These are phyloP conservation scores for Protaetia brevitarsis DNA, from an alignment of 1,140 invertebrate species.

Conservation along the genomic window DNA sequence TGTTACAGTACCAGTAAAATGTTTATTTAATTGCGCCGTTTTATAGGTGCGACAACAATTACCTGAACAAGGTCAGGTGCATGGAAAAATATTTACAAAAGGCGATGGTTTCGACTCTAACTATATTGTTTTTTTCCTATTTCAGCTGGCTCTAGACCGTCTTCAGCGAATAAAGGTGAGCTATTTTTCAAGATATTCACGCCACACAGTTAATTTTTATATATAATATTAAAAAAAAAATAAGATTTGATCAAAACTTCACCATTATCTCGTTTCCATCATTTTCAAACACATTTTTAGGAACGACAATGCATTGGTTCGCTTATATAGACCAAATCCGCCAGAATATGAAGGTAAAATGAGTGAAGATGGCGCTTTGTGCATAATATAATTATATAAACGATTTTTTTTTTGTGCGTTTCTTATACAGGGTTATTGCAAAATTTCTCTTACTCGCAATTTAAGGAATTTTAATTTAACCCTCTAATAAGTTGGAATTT, in stretches of 20 bases:
- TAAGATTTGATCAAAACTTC: not conserved
- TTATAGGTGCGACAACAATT: not conserved
- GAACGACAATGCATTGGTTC: slow-evolving; percentile 37
- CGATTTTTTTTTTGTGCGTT: not conserved
- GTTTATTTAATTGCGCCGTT: not conserved
- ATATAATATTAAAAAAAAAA: not conserved
- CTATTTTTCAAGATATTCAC: not conserved
- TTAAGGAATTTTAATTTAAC: no score
- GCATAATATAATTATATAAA: not conserved
- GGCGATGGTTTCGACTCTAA: not conserved
- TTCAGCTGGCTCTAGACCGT: slow-evolving; percentile 37
- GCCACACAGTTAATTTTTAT: not conserved
- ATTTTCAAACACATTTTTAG: slow-evolving; percentile 23
- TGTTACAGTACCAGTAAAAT: no score
- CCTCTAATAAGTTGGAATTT: no score
- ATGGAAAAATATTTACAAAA: not conserved
- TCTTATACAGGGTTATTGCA: no score
- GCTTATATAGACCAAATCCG: slow-evolving; percentile 39
- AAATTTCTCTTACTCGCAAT: no score
- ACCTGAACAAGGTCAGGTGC: not conserved
- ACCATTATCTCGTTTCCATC: not conserved
- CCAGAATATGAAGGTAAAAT: slow-evolving; percentile 26
- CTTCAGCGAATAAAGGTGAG: slow-evolving; percentile 33
- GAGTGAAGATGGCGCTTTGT: slow-evolving; percentile 4
- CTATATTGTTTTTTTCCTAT: slow-evolving; percentile 15